Base-by-base conservation (phyloP, 1,140 invertebrate species). In the Holotrichia oblita region DNA sequence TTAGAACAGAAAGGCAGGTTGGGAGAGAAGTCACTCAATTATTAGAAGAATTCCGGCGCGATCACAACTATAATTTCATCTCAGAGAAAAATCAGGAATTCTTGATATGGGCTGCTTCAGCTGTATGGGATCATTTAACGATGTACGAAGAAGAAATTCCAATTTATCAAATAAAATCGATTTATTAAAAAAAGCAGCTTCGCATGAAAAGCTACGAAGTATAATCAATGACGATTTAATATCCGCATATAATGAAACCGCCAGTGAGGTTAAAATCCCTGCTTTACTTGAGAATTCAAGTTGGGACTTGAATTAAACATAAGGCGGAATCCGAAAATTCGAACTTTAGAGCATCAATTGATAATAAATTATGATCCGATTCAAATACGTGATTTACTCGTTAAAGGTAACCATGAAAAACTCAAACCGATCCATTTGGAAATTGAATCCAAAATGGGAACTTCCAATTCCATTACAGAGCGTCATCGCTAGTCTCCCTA, bases 391-490 rank as follows among this genome's bases (percentile, higher is more conserved):
- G 91, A 94, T 77, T 88, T 93, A 40, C 86, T 94, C 10, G 90
- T 93, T 3, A 91, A n/a, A 92, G 81, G 85, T 94, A 0, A 90
- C 91, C 9, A 87, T 87, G 55, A 91, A 89, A 77, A 91, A 91
- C 81, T 89, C 91, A 2, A 89, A 88, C 1, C 91, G 91, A 78
- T 89, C 91, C 0, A 84, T 93, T 17, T 94, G 91, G 91, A 90
- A 90, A 75, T 89, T 94, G 2, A 94, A 93, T 85, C 88, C 92
- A 24, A 88, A 90, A 80, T 89, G 95, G 95, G 93, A 94, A 85
- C 88, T 96, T 40, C 93, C 95, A 0, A 93, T 93, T 81, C 92
- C 94, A 40, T 87, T 97, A 27, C 91, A 92, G 34, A 93, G 91
- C 81, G 91, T 93, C 0, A 88, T 96, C 12, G 90, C 92, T 79